Conservation (phyloP, 2,888 invertebrate genomes). For the Pristionchus exspectatus region DNA sequence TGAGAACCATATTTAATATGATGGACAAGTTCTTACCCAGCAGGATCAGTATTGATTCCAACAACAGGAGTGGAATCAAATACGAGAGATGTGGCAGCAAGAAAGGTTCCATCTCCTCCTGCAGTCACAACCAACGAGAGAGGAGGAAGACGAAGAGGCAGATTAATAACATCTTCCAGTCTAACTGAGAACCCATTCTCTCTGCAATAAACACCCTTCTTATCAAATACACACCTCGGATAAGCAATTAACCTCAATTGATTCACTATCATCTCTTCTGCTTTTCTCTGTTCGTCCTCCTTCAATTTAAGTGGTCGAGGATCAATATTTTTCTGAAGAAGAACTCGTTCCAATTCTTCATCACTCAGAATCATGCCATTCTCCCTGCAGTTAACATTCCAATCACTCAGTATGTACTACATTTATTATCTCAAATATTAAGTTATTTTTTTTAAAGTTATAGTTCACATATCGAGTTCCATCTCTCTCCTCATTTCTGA, state of each 20-base stretch:
- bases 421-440: not conserved
- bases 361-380: not conserved
- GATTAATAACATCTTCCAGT: constrained; percentile 64
- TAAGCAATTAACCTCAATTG: constrained; percentile 54
- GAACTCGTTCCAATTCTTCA: constrained; percentile 3
- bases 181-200: constrained; percentile 65
- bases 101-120: constrained; percentile 78
- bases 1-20: no score
- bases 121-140: constrained; percentile 76
- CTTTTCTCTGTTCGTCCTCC: constrained; percentile 63
- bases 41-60: constrained; percentile 77
- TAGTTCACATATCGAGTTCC: not conserved
- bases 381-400: not conserved
- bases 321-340: constrained; percentile 14
- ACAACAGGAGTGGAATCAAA: constrained; percentile 73
- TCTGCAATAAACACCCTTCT: not conserved
- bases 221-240: no score
- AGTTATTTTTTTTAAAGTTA: no score
- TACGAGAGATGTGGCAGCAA: constrained; percentile 74
- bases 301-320: constrained; percentile 54
- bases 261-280: constrained; percentile 61
- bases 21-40: constrained; percentile 61
- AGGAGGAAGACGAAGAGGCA: constrained; percentile 64
- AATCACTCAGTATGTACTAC: not conserved
- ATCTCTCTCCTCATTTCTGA: not conserved